Conservation (phyloP, 2,888 invertebrate species). For the Choristoneura rosaceana region DNA sequence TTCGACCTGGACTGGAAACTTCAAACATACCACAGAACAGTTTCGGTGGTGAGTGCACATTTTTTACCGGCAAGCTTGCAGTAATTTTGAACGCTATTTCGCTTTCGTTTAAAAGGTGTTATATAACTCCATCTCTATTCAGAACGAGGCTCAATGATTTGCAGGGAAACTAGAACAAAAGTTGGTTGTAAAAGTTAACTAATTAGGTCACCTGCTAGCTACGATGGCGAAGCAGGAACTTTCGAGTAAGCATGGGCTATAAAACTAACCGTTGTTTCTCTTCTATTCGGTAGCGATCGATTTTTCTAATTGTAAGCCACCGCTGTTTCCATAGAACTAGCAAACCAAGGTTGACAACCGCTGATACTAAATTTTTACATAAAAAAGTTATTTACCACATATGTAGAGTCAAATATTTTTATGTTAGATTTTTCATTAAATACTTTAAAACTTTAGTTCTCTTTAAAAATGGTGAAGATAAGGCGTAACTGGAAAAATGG, state of each 20-base stretch:
- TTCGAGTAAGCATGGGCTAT: constrained; percentile 31
- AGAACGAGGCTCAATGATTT: background rate
- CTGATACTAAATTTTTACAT: background rate
- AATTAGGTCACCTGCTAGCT: constrained; percentile 38
- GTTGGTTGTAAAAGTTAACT: constrained; percentile 36
- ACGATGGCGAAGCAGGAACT: constrained; percentile 33
- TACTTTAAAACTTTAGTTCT: too few relatives aligned
- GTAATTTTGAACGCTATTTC: too few relatives aligned
- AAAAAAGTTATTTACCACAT: too few relatives aligned
- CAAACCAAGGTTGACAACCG: background rate
- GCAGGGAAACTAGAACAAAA: constrained; percentile 30
- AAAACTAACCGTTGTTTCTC: constrained; percentile 41
- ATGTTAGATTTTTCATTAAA: too few relatives aligned
- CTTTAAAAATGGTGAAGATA: too few relatives aligned
- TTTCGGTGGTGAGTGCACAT: too few relatives aligned
- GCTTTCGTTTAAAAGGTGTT: too few relatives aligned
- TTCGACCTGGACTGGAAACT: too few relatives aligned
- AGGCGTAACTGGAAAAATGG: too few relatives aligned
- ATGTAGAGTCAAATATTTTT: too few relatives aligned
- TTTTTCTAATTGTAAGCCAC: constrained; percentile 40
- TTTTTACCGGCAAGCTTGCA: too few relatives aligned
- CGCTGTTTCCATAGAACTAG: constrained; percentile 13
- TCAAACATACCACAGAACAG: too few relatives aligned
- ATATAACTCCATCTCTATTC: background rate
- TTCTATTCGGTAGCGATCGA: constrained; percentile 41